phyloP scores from a whole-genome alignment of 1,140 invertebrate species.

The Zaprionus africanus region DNA sequence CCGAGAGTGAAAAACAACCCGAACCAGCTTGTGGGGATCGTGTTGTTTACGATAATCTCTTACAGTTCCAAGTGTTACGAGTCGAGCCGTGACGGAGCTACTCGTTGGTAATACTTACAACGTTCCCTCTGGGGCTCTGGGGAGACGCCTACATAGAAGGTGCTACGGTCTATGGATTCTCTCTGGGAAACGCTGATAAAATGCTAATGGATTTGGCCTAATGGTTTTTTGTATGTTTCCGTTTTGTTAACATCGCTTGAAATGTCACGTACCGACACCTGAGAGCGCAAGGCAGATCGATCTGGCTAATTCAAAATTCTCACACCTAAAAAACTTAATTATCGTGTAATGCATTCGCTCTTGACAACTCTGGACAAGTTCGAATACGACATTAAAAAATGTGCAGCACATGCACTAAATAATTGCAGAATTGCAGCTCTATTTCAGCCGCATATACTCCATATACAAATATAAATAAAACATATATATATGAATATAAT shows the following conservation, averaged over 20 bases:
- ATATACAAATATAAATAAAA: neutral
- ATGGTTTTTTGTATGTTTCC: constrained; percentile 30
- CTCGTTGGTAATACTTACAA: constrained; percentile 12
- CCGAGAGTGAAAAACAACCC: neutral
- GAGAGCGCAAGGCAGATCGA: constrained; percentile 20
- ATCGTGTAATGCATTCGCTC: constrained; percentile 33
- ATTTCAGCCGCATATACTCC: neutral
- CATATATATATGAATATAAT: neutral
- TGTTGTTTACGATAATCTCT: constrained; percentile 57
- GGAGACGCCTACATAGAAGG: neutral
- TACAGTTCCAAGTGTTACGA: constrained; percentile 10
- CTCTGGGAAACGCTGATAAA: constrained; percentile 58
- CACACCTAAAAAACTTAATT: constrained; percentile 21
- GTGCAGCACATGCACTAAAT: constrained; percentile 48
- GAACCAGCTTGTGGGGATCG: constrained; percentile 34
- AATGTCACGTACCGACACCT: constrained; percentile 61
- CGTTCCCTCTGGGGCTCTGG: constrained; percentile 12
- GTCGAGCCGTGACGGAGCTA: no score
- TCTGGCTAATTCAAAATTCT: constrained; percentile 40
- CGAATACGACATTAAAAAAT: constrained; percentile 22
- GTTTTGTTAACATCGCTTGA: constrained; percentile 41
- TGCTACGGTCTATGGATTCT: constrained; percentile 7
- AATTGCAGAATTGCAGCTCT: constrained; percentile 27
- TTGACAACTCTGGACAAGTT: constrained; percentile 25
- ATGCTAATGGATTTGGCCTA: constrained; percentile 58